Evolutionary conservation across 2,888 invertebrate species (phyloP), one percentile per base, ranked within the genome.

Genomic region (Nomada hirtipes): DNA sequence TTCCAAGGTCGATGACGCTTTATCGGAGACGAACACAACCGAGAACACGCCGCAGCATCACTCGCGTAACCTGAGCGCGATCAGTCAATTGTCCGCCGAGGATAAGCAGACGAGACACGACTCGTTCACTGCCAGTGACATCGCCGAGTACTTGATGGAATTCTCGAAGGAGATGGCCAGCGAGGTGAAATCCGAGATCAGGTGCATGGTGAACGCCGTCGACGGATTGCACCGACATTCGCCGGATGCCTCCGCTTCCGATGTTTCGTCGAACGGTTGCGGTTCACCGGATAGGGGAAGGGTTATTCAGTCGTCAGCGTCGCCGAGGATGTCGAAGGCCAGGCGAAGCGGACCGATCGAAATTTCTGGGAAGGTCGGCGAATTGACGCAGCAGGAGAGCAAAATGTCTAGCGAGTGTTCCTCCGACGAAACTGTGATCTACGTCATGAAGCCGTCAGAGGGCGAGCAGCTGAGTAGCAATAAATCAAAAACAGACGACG

Each of bases 91-190:
- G 1, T 83, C 76, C 11, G 64, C 74, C 55, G 90, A 91, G 50
- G 91, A 92, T 0, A 89, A 89, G n/a, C 95, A 95, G 20, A 67
- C 73, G 7, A 88, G 90, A 29, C 96, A 95, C 86, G 96, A 96
- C 92, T 97, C 97, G 0, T 96, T 96, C 76, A 96, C 96, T 53
- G 96, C 97, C 0, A 96, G 96, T 91, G 96, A 97, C 90, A 96
- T 97, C 61, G 97, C 97, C 0, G 96, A 97, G 91, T 97, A 97
- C 92, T 93, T 97, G 65, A 96, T 97, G 95, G 97, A 97, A 84
- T 96, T 97, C 91, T 97, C 97, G 0, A 96, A 95, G 91, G 96
- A 97, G 92, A 97, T 97, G 96, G 96, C 97, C 11, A 96, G 96
- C 70, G 97, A 97, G 94, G 96, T 97, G 26, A 97, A 97, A 92